A percentile compares a stretch with the other conserved stretches of the same genome.
Conservation (phyloP, 2,888 invertebrate genomes). For the Drosophila seclusa region DNA sequence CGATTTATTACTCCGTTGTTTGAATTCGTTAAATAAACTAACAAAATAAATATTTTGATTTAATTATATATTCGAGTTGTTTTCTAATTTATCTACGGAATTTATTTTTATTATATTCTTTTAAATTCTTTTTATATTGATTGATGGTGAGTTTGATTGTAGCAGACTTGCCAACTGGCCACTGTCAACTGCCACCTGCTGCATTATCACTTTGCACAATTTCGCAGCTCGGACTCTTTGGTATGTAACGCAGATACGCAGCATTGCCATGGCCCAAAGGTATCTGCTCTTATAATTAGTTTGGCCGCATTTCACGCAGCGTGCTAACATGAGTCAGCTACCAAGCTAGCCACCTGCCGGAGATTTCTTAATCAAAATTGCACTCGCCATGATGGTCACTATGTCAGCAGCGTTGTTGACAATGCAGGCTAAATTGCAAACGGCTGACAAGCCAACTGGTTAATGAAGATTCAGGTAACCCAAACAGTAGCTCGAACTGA, state of each 20-base stretch:
- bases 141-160: background rate
- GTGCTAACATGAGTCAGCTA: slow-evolving; percentile 31
- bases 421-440: slow-evolving; percentile 21
- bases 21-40: background rate
- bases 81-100: background rate
- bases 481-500: slow-evolving; percentile 20
- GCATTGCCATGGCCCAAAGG: slow-evolving; percentile 17
- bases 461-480: slow-evolving; percentile 24
- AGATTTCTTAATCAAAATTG: slow-evolving; percentile 56
- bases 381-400: slow-evolving; percentile 17
- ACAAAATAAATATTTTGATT: background rate
- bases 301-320: slow-evolving; percentile 42
- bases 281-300: slow-evolving; percentile 50
- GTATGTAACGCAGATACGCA: slow-evolving; percentile 16
- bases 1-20: background rate
- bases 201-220: slow-evolving; percentile 26
- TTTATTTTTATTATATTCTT: background rate
- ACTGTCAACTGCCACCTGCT: slow-evolving; percentile 7
- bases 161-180: slow-evolving; percentile 5
- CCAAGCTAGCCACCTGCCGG: slow-evolving; percentile 12
- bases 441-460: slow-evolving; percentile 22
- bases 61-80: background rate
- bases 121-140: background rate
- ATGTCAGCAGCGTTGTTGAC: slow-evolving; percentile 7
- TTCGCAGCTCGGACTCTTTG: slow-evolving; percentile 25